Conservation (phyloP, 1,140 invertebrate genomes). For the Caligus rogercresseyi region DNA sequence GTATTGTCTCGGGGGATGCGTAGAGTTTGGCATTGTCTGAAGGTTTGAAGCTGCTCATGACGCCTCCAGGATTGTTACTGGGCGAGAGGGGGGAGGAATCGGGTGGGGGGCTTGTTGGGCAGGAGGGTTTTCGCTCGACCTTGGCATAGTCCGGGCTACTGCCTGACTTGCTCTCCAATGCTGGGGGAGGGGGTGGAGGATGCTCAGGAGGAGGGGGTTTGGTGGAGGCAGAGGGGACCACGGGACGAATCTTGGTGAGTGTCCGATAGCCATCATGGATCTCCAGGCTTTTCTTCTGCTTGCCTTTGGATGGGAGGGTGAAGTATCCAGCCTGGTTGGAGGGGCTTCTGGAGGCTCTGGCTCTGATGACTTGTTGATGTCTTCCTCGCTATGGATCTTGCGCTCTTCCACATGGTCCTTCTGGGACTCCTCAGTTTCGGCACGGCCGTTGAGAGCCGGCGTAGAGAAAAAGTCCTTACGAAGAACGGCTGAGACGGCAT, state of each 20-base stretch:
- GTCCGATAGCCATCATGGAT: slow-evolving; percentile 22
- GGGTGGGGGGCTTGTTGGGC: background rate
- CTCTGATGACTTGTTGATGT: slow-evolving; percentile 25
- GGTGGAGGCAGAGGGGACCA: slow-evolving; percentile 20
- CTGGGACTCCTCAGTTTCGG: slow-evolving; percentile 29
- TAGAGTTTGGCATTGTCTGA: slow-evolving; percentile 65
- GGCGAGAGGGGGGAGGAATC: background rate
- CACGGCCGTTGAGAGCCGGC: background rate
- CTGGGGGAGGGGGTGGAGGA: slow-evolving; percentile 30
- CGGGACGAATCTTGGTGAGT: slow-evolving; percentile 23
- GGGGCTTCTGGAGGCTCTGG: too few relatives aligned
- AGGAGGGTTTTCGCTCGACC: slow-evolving; percentile 19
- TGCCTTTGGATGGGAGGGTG: slow-evolving; percentile 19
- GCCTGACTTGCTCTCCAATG: slow-evolving; percentile 54
- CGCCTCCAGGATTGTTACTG: slow-evolving; percentile 25
- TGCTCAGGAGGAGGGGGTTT: slow-evolving; percentile 26
- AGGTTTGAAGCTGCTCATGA: slow-evolving; percentile 56
- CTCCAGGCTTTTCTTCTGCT: slow-evolving; percentile 14
- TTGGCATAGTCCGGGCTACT: slow-evolving; percentile 24
- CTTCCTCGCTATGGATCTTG: slow-evolving; percentile 30
- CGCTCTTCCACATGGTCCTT: slow-evolving; percentile 27
- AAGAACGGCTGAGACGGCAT: too few relatives aligned
- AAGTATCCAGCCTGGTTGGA: too few relatives aligned
- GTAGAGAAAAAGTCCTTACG: background rate
- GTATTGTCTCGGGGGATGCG: slow-evolving; percentile 63